Percentiles rank a stretch among this genome's conserved stretches.
These are phyloP conservation scores for Papilio xuthus DNA, from an alignment of 1,140 invertebrate species.

Conservation along the genomic window DNA sequence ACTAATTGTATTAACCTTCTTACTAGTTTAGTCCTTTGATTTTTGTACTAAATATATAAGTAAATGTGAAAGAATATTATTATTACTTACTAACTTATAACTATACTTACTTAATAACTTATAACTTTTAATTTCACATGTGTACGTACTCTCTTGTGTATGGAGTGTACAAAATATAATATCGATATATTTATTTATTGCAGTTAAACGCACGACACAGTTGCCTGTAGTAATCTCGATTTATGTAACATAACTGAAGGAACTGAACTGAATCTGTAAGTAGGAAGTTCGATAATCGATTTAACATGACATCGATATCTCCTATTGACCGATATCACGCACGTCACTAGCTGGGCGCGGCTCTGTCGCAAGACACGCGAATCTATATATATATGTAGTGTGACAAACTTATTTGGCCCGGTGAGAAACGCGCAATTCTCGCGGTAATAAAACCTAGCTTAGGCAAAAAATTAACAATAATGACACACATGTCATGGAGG, in stretches of 20 bases:
- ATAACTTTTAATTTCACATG: neutral
- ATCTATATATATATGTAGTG: constrained; percentile 57
- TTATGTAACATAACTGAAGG: constrained; percentile 15
- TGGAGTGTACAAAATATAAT: neutral
- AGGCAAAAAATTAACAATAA: too few relatives aligned
- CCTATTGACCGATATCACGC: constrained; percentile 48
- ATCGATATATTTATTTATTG: neutral
- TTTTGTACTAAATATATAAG: too few relatives aligned
- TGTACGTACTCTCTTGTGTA: too few relatives aligned
- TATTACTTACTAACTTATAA: too few relatives aligned
- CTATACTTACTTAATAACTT: too few relatives aligned
- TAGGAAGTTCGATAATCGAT: constrained; percentile 47
- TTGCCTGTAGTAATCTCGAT: neutral
- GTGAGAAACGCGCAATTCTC: too few relatives aligned
- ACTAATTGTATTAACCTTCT: too few relatives aligned
- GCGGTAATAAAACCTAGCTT: too few relatives aligned
- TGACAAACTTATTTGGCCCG: neutral
- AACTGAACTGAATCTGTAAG: constrained; percentile 28
- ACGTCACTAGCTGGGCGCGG: constrained; percentile 72
- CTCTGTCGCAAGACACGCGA: constrained; percentile 73
- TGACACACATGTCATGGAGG: too few relatives aligned
- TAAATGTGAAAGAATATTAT: too few relatives aligned
- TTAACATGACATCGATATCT: constrained; percentile 48
- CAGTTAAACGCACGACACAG: neutral
- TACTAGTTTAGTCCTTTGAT: too few relatives aligned